These are phyloP conservation scores for Chrysolina americana DNA, from an alignment of 2,888 invertebrate genomes.

Conservation along the genomic window DNA sequence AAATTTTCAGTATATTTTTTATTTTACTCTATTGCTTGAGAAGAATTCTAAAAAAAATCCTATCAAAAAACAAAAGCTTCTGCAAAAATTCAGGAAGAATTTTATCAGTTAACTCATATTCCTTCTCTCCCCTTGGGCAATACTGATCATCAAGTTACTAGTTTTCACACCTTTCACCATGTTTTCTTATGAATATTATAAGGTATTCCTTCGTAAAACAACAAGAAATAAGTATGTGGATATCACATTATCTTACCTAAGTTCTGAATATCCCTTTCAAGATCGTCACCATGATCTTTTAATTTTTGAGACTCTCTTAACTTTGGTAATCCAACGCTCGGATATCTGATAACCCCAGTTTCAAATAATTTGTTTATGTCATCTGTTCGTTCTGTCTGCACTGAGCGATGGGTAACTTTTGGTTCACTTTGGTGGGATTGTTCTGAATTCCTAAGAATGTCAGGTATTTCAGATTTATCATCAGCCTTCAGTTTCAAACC, in stretches of 20 bases:
- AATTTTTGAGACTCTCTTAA: conserved; percentile 22
- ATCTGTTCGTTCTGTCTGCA: conserved; percentile 65
- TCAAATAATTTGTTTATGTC: conserved; percentile 62
- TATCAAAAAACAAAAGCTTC: too few relatives aligned
- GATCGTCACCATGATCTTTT: conserved; percentile 45
- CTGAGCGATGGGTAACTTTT: conserved; percentile 60
- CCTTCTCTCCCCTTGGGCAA: too few relatives aligned
- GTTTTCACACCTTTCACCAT: too few relatives aligned
- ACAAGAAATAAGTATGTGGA: too few relatives aligned
- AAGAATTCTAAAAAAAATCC: too few relatives aligned
- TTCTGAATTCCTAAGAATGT: conserved; percentile 22
- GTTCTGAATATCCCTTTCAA: conserved; percentile 50
- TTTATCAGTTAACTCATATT: too few relatives aligned
- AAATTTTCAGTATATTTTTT: too few relatives aligned
- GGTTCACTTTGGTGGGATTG: conserved; percentile 6
- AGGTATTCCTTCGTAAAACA: too few relatives aligned
- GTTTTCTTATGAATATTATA: too few relatives aligned
- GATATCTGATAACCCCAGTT: conserved; percentile 65
- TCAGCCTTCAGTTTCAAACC: conserved; percentile 2
- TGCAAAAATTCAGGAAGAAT: too few relatives aligned
- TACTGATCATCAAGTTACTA: too few relatives aligned
- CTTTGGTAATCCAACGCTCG: conserved; percentile 56
- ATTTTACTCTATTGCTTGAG: too few relatives aligned
- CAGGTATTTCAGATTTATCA: conserved; percentile 29
- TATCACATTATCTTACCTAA: conserved; percentile 41